Evolutionary conservation across 2,888 invertebrate genomes (phyloP), one percentile per base, ranked within the genome.

Genomic region (Lithophane socia): DNA sequence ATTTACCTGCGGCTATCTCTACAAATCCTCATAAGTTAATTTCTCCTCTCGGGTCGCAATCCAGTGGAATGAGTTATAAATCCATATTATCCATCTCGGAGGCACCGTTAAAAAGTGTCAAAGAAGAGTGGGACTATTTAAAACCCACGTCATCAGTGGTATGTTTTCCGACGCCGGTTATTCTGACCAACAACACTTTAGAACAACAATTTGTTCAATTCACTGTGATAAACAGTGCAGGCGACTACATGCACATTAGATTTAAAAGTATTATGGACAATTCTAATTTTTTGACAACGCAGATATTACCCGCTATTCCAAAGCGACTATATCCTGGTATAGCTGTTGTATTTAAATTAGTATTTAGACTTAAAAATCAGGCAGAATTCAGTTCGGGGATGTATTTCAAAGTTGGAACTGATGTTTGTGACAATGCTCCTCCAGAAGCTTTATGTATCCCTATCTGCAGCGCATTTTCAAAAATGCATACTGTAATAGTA

Each of bases 261-360:
- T 96, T 93, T 88, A 90, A 92, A 86, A 83, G 84, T 75, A 65
- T 94, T 58, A 91, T 92, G n/a, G 91, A 95, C 65, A 69, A 56
- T 18, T 77, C 82, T 2, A 85, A 86, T 37, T 95, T 96, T 86
- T 90, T 85, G 56, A 88, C 58, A 58, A 75, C 90, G 42, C 92
- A 87, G 70, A 77, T 96, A 67, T 44, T 86, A 24, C 96, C 96
- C 4, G 84, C 64, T 65, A 91, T 90, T 44, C 89, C 93, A 12
- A 74, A 91, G 18, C 93, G 90, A 77, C 82, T 96, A 29, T 94
- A 90, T 83, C 94, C 96, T 49, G 96, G 96, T 12, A 84, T 96
- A 77, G 71, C 93, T 67, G 85, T 87, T 16, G 79, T 77, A 13
- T 95, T 88, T 75, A 93, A 89, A 80, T 91, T 95, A 21, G 77